Base-by-base conservation (phyloP, 2,888 invertebrate genomes). In the Athripsodes cinereus region DNA sequence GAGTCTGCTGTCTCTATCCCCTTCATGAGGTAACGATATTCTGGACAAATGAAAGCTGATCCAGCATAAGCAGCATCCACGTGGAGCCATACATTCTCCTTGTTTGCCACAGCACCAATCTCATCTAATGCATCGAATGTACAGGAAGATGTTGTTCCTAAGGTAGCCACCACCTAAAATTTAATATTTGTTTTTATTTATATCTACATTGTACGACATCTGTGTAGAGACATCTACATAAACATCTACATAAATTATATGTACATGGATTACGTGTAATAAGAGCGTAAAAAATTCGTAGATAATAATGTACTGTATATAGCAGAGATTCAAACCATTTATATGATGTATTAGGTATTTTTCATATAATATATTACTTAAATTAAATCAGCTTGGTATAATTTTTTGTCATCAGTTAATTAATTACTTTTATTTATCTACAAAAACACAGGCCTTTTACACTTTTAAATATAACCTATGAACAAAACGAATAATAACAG, bases 1-100 rank as follows among this genome's bases (percentile, higher is more conserved):
- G 97, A 98, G 69, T 96, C 92, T 0, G 95, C 96, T 60, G 84
- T 83, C 73, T 99, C 90, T 5, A 92, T 73, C 21, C 94, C 94
- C 65, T 87, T 86, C 87, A 96, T 90, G 21, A 94, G 76, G 69
- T 92, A 85, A 46, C 96, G 87, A 73, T 90, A 96, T 75, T 99
- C 99, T 1, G 96, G 96, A 67, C 99, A 99, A 65, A 99, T 91
- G 71, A 99, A 94, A 0, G 98, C 90, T 0, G 94, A 92, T 8
- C 90, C 98, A 1, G 97, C 97, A 71, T 98, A 98, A 0, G 97
- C 96, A 0, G 96, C 97, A 70, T 98, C 98, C 2, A 98, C 90
- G 72, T 98, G 98, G 6, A 96, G 76, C 97, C 97, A 98, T 1
- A 97, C 71, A 55, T 82, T 78, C 61, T 83, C 81, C n/a, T 77